A percentile compares a stretch with the other conserved stretches of the same genome.
Evolutionary conservation across 2,797 vertebrate species (phyloP).

Genomic region (Myotis daubentonii): DNA sequence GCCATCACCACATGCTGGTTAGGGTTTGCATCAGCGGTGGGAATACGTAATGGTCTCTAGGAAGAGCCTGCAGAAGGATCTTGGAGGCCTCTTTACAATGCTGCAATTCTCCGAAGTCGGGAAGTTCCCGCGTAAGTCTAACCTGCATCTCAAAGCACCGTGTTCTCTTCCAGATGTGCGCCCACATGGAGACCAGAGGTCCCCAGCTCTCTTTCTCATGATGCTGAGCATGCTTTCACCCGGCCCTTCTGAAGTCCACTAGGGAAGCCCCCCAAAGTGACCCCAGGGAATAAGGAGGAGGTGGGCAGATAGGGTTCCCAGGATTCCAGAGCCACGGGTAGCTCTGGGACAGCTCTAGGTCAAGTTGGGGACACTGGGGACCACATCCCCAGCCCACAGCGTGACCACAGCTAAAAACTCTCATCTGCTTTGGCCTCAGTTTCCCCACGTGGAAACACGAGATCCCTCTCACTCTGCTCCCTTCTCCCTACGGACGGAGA

Average conservation of each 20-base stretch:
- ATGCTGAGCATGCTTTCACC: not conserved
- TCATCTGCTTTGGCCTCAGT: not conserved
- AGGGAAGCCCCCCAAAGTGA: not conserved
- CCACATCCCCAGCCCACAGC: not conserved
- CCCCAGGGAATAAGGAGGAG: not conserved
- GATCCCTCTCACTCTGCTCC: not conserved
- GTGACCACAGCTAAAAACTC: not conserved
- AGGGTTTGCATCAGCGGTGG: not conserved
- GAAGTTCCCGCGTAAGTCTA: not conserved
- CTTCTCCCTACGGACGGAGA: not conserved
- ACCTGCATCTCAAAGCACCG: not conserved
- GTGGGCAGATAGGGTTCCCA: not conserved
- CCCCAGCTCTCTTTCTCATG: not conserved
- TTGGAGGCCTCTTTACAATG: not conserved
- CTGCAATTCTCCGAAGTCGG: not conserved
- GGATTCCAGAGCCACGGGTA: not conserved
- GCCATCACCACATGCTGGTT: not conserved
- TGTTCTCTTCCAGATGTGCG: not conserved
- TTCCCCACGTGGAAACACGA: not conserved
- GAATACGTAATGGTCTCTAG: not conserved
- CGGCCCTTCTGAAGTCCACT: not conserved
- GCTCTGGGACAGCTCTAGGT: not conserved
- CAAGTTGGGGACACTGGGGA: not conserved
- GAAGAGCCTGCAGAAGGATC: not conserved
- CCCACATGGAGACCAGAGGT: not conserved